These are phyloP conservation scores for Champsocephalus gunnari DNA, from an alignment of 2,797 vertebrate genomes.

Conservation along the genomic window DNA sequence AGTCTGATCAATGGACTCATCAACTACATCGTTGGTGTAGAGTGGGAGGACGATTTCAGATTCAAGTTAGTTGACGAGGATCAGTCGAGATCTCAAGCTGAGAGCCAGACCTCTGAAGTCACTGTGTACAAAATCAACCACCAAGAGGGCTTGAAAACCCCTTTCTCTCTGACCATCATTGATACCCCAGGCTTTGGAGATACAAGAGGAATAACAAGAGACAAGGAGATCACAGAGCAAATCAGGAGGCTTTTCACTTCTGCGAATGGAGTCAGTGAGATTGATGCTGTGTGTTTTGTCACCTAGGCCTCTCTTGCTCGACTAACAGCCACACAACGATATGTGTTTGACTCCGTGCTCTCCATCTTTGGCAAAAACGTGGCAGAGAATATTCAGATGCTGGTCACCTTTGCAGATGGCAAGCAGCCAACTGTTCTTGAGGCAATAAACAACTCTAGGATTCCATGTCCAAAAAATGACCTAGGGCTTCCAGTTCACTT, in stretches of 20 bases:
- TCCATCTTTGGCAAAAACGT: conserved; percentile 60
- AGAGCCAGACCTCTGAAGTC: too few relatives aligned
- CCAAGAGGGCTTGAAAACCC: too few relatives aligned
- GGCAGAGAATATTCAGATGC: conserved; percentile 59
- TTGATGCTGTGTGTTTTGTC: conserved; percentile 51
- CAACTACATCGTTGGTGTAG: too few relatives aligned
- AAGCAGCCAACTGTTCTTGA: conserved; percentile 56
- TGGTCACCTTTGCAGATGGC: conserved; percentile 67
- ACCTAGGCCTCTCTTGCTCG: conserved; percentile 23
- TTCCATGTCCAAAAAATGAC: conserved; percentile 55
- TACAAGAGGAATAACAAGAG: too few relatives aligned
- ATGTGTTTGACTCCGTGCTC: conserved; percentile 46
- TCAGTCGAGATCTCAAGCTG: too few relatives aligned
- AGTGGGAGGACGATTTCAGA: too few relatives aligned
- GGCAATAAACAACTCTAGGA: conserved; percentile 38
- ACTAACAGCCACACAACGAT: conserved; percentile 36
- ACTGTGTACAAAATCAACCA: too few relatives aligned
- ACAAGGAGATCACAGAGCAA: too few relatives aligned
- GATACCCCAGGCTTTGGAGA: too few relatives aligned
- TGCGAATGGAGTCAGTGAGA: conserved; percentile 28
- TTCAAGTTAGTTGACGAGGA: too few relatives aligned
- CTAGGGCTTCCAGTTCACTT: conserved; percentile 55
- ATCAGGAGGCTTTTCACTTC: conserved; percentile 50
- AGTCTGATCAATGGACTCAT: too few relatives aligned
- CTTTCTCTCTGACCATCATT: too few relatives aligned